Conservation (phyloP, 2,113 vertebrate species). For the Sylvia atricapilla region DNA sequence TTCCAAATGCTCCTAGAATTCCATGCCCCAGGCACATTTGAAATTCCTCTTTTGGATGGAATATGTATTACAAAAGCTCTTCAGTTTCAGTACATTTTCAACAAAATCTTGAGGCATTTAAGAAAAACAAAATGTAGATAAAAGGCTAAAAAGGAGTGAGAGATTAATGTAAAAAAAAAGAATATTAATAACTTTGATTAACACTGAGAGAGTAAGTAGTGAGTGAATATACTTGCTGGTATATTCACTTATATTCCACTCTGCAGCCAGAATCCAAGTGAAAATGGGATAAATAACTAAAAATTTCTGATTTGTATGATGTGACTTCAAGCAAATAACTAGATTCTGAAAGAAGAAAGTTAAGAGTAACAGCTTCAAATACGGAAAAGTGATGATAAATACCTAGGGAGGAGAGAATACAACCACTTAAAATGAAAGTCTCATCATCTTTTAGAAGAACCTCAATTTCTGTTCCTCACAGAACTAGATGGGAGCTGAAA, state of each 20-base stretch:
- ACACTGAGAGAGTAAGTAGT: neutral
- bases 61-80: neutral
- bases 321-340: neutral
- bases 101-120: neutral
- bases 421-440: neutral
- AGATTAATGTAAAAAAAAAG: neutral
- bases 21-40: neutral
- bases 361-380: neutral
- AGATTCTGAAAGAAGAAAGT: neutral
- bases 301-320: neutral
- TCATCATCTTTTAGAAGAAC: neutral
- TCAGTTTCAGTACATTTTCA: neutral
- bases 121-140: neutral
- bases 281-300: neutral
- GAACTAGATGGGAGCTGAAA: neutral
- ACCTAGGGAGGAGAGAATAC: neutral
- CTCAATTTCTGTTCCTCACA: neutral
- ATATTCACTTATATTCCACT: neutral
- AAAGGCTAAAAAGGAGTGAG: neutral
- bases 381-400: neutral
- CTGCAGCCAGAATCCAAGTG: neutral
- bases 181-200: neutral
- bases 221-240: neutral
- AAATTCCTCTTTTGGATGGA: neutral
- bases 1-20: neutral